Conservation (phyloP, 2,113 vertebrate genomes). For the Progne subis region DNA sequence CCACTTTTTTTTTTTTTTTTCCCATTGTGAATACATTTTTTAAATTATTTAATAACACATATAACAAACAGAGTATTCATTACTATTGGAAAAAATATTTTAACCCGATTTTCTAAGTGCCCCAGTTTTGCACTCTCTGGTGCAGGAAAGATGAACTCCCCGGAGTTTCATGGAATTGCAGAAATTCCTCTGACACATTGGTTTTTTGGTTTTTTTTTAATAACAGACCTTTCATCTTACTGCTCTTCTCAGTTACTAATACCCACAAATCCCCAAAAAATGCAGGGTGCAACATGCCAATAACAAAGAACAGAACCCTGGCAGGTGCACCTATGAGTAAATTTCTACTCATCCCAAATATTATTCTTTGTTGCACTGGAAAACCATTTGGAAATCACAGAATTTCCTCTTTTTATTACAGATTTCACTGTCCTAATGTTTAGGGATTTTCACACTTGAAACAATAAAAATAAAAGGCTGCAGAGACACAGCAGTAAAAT, state of each 20-base stretch:
- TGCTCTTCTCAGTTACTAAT: background rate
- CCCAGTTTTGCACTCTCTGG: background rate
- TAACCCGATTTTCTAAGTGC: background rate
- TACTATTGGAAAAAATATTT: background rate
- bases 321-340: background rate
- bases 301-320: background rate
- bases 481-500: background rate
- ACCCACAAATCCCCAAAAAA: background rate
- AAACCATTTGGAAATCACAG: background rate
- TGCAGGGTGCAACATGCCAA: fast-evolving
- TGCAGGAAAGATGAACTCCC: background rate
- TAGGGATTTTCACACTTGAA: background rate
- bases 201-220: background rate
- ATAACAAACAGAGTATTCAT: background rate
- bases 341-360: no score
- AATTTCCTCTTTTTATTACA: background rate
- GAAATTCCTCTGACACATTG: background rate
- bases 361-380: background rate
- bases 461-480: background rate
- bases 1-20: background rate
- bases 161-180: background rate
- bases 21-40: background rate
- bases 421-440: fast-evolving
- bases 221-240: background rate
- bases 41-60: background rate